A percentile compares a stretch with the other conserved stretches of the same genome.
These are phyloP conservation scores for Tinamus guttatus DNA, from an alignment of 2,113 vertebrate genomes.

Conservation along the genomic window DNA sequence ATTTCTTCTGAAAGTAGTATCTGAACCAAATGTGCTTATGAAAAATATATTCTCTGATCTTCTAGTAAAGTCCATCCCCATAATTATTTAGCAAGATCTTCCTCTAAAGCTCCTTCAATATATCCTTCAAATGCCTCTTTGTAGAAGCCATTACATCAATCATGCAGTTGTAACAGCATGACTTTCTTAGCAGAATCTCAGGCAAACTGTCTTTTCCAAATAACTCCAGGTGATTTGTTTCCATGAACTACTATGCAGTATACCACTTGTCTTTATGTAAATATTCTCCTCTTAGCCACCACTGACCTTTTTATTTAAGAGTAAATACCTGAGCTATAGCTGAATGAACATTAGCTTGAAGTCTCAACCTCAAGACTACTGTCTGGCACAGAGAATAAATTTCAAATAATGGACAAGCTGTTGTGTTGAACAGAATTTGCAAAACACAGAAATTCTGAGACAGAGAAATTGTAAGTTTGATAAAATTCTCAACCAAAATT, in stretches of 20 bases:
- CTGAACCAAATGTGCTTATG: not conserved
- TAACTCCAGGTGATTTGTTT: not conserved
- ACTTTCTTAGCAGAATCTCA: not conserved
- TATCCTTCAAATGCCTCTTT: not conserved
- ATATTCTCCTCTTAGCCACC: not conserved
- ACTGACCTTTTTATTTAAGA: not conserved
- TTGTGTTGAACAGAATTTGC: not conserved
- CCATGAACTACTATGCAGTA: not conserved
- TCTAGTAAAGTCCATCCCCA: not conserved
- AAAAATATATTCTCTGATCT: not conserved
- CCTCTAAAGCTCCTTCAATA: not conserved
- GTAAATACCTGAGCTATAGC: not conserved
- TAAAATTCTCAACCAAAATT: not conserved
- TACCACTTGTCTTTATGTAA: rapidly evolving
- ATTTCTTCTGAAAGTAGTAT: not conserved
- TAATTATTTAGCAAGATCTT: not conserved
- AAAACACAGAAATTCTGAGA: not conserved
- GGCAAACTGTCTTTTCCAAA: not conserved
- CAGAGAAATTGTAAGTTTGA: not conserved
- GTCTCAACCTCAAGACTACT: not conserved
- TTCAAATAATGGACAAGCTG: not conserved
- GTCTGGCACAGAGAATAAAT: not conserved
- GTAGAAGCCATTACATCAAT: not conserved
- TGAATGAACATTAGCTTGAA: not conserved
- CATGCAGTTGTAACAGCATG: not conserved